Evolutionary conservation across 2,113 vertebrate species (phyloP).

Genomic region (Pontoporia blainvillei): DNA sequence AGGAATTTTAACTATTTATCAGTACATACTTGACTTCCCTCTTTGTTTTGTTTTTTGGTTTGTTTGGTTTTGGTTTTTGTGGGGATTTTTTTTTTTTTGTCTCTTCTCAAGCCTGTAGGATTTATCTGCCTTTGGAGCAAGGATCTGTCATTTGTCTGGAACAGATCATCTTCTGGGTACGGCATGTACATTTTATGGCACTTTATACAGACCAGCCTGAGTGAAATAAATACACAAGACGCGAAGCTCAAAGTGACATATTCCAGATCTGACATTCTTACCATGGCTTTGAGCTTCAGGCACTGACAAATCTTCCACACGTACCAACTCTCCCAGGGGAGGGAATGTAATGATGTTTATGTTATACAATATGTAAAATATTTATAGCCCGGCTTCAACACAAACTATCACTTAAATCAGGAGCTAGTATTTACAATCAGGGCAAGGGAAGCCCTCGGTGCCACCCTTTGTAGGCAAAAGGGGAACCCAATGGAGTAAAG

Average conservation of each 20-base stretch:
- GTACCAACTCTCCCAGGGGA: not conserved
- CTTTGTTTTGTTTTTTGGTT: too few relatives aligned
- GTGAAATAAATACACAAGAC: not conserved
- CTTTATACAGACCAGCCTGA: slow-evolving; percentile 14
- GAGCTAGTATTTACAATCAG: not conserved
- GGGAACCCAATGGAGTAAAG: not conserved
- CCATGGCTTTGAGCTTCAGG: not conserved
- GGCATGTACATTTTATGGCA: not conserved
- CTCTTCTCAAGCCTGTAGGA: not conserved
- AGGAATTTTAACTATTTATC: not conserved
- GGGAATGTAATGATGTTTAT: not conserved
- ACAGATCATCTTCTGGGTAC: not conserved
- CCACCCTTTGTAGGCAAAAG: not conserved
- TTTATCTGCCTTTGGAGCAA: not conserved
- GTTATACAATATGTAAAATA: slow-evolving; percentile 41
- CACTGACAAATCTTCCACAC: not conserved
- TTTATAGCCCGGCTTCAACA: not conserved
- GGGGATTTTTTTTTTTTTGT: too few relatives aligned
- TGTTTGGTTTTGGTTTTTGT: rapidly evolving
- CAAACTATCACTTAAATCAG: not conserved
- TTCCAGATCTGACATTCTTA: slow-evolving; percentile 47
- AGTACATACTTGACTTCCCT: not conserved
- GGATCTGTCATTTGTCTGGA: not conserved
- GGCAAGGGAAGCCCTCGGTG: not conserved
- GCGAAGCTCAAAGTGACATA: slow-evolving; percentile 32